Conservation (phyloP, 1,140 invertebrate species). For the Euwallacea fornicatus region DNA sequence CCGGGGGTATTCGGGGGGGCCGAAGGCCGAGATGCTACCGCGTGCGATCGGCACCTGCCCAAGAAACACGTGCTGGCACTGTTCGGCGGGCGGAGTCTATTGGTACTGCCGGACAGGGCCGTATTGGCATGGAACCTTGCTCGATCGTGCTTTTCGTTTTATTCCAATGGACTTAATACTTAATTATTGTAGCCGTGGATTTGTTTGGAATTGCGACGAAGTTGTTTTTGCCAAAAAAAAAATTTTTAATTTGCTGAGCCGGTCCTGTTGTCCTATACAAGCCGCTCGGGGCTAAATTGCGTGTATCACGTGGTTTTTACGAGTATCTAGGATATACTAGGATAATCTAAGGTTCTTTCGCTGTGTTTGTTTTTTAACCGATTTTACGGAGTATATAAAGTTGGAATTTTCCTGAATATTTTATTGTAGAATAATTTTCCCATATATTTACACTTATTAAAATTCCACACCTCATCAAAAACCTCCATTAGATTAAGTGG, state of each 20-base stretch:
- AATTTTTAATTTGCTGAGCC: background rate
- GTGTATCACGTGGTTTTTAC: conserved; percentile 17
- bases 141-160: background rate
- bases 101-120: background rate
- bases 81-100: conserved; percentile 24
- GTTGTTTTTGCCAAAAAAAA: background rate
- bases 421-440: background rate
- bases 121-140: background rate
- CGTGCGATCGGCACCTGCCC: conserved; percentile 45
- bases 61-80: conserved; percentile 41
- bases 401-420: background rate
- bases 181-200: background rate
- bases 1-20: conserved; percentile 27
- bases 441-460: conserved; percentile 8
- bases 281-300: conserved; percentile 17
- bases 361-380: background rate
- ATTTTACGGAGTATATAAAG: background rate
- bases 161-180: background rate
- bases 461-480: conserved; percentile 17
- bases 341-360: background rate
- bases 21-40: conserved; percentile 39
- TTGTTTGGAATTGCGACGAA: background rate
- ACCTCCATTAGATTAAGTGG: conserved; percentile 19
- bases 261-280: conserved; percentile 15
- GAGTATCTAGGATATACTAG: conserved; percentile 8